A percentile compares a stretch with the other conserved stretches of the same genome.
phyloP scores from a whole-genome alignment of 1,140 invertebrate genomes.

The Papilio dardanus region DNA sequence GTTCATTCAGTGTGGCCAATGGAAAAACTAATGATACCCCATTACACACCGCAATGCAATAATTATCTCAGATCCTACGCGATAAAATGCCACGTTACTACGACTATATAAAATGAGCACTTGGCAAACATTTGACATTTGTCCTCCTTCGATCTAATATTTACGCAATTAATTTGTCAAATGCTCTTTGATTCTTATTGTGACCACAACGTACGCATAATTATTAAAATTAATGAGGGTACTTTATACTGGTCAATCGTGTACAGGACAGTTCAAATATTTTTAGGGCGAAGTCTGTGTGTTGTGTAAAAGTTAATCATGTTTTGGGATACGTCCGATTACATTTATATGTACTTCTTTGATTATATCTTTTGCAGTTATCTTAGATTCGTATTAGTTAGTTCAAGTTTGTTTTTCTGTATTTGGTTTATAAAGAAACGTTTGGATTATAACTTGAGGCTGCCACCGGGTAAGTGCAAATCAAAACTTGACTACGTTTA shows the following conservation, averaged over 20 bases:
- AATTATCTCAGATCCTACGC: conserved; percentile 34
- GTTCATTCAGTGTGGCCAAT: conserved; percentile 28
- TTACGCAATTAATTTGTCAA: conserved; percentile 8
- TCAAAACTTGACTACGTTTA: not conserved
- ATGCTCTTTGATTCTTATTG: conserved; percentile 20
- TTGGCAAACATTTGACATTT: conserved; percentile 34
- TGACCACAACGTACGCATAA: not conserved
- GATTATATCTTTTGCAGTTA: not conserved
- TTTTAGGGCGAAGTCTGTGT: not conserved
- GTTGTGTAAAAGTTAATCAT: not conserved
- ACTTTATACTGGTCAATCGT: not conserved
- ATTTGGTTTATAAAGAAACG: conserved; percentile 40
- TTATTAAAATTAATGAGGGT: conserved; percentile 22
- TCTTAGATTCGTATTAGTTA: conserved; percentile 22
- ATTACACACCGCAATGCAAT: conserved; percentile 8
- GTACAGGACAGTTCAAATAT: not conserved
- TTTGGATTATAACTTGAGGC: conserved; percentile 38
- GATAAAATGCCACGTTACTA: conserved; percentile 40
- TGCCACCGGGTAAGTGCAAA: conserved; percentile 52
- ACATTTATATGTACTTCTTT: conserved; percentile 1
- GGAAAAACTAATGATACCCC: conserved; percentile 14
- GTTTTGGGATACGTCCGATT: conserved; percentile 30
- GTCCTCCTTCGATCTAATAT: conserved; percentile 34
- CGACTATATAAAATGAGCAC: conserved; percentile 39
- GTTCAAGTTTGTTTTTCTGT: not conserved